Base-by-base conservation (phyloP, 2,888 invertebrate species). In the Eupithecia tripunctaria region DNA sequence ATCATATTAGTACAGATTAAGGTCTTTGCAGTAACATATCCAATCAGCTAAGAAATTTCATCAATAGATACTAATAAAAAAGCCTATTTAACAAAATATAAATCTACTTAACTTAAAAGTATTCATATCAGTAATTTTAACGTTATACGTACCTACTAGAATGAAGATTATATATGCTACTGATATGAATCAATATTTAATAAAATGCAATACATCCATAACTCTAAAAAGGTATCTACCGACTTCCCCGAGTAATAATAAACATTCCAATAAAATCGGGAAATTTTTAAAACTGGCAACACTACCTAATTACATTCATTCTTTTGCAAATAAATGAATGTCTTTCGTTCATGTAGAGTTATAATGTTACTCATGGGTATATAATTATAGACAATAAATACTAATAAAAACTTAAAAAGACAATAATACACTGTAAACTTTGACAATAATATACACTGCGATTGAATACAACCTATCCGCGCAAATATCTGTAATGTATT, bases 1-100 rank as follows among this genome's bases (percentile, higher is more conserved):
- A 84, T 83, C 83, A 81, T 38, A 38, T 21, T 36, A 64, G 64
- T 64, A 38, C 12, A 8, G 21, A 80, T 77, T 82, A 88, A 91
- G 86, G 78, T 78, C 73, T 88, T 86, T 80, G 82, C 86, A 84
- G 79, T 87, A 81, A 90, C 91, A 91, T 92, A 93, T 92, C 90
- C 84, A 84, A 82, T 84, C 83, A 84, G 81, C 72, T 82, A 75
- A 80, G 70, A 75, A 78, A 76, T 78, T 73, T 72, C 76, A 75
- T 81, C 80, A 81, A 81, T 79, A n/a, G n/a, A n/a, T n/a, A 60
- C 59, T 43, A 65, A 60, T 78, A 76, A 81, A 79, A 76, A 81
- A 79, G 32, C 12, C 10, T 63, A 63, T 63, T 60, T 18, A 60
- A 60, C 8, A 29, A 18, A 29, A n/a, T 63, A 64, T 64, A 38